Evolutionary conservation across 2,888 invertebrate species (phyloP).

Genomic region (Eustalomyia histrio): DNA sequence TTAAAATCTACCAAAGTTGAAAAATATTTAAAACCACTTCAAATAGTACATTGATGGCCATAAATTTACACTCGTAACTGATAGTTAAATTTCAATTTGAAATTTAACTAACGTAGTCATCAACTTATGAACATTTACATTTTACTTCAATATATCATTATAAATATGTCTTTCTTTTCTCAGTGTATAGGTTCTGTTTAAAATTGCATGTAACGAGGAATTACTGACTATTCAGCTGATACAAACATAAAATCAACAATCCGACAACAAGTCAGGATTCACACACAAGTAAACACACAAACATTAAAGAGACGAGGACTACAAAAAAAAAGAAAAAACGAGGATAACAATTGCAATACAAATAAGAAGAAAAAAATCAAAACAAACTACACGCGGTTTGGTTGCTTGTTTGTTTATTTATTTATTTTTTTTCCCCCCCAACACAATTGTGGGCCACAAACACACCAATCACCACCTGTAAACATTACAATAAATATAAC

Average conservation of each 20-base stretch:
- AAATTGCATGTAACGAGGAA: slow-evolving; percentile 34
- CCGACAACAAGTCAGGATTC: slow-evolving; percentile 20
- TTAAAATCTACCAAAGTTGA: too few species aligned
- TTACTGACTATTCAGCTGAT: slow-evolving; percentile 47
- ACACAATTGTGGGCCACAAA: slow-evolving; percentile 47
- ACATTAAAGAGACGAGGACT: slow-evolving; percentile 34
- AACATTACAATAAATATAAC: slow-evolving; percentile 31
- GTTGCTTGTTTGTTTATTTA: slow-evolving; percentile 45
- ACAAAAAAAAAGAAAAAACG: slow-evolving; percentile 50
- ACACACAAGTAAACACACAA: slow-evolving; percentile 29
- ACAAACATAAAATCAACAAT: slow-evolving; percentile 28
- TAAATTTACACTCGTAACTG: too few species aligned
- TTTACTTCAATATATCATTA: too few species aligned
- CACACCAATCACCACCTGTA: slow-evolving; percentile 52
- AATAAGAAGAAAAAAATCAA: slow-evolving; percentile 55
- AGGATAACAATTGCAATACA: slow-evolving; percentile 54
- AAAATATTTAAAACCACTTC: too few species aligned
- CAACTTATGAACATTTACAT: too few species aligned
- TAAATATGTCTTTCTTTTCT: background rate
- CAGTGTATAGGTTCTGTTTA: background rate
- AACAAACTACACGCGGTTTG: slow-evolving; percentile 65
- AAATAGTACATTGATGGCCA: too few species aligned
- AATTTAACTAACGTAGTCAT: too few species aligned
- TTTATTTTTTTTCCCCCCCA: slow-evolving; percentile 57
- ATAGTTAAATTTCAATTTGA: too few species aligned